Evolutionary conservation across 2,888 invertebrate genomes (phyloP).

Genomic region (Cordilura impudica): DNA sequence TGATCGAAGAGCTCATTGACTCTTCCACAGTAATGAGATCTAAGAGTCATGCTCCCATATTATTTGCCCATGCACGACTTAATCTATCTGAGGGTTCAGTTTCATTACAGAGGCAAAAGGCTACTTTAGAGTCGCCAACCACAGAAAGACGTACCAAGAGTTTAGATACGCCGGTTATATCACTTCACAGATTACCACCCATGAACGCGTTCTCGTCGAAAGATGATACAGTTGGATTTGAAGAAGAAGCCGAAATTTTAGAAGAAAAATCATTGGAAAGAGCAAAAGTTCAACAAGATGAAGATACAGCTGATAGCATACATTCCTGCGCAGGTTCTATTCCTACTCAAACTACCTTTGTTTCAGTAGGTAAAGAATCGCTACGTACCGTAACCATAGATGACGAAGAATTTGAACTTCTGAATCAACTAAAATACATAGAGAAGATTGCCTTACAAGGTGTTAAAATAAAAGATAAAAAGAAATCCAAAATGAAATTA

Average conservation of each 20-base stretch:
- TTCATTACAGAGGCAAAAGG: conserved; percentile 86
- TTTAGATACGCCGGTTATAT: conserved; percentile 89
- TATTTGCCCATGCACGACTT: conserved; percentile 88
- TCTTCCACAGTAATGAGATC: conserved; percentile 84
- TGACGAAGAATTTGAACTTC: conserved; percentile 80
- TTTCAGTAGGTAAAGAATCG: conserved; percentile 74
- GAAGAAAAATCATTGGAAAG: conserved; percentile 81
- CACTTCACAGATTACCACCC: conserved; percentile 87
- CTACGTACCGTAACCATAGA: conserved; percentile 80
- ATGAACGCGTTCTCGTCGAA: conserved; percentile 92
- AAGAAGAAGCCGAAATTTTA: conserved; percentile 82
- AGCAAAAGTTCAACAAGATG: conserved; percentile 77
- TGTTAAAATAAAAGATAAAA: conserved; percentile 77
- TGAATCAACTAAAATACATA: conserved; percentile 79
- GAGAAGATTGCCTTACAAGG: conserved; percentile 78
- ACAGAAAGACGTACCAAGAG: conserved; percentile 89
- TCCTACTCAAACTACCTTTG: conserved; percentile 71
- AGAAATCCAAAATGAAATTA: conserved; percentile 76
- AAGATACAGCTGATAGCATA: conserved; percentile 79
- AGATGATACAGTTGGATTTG: conserved; percentile 90
- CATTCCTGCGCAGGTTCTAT: conserved; percentile 78
- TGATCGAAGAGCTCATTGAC: conserved; percentile 83
- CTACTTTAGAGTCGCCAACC: conserved; percentile 86
- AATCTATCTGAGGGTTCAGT: conserved; percentile 91
- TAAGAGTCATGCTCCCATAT: conserved; percentile 86